phyloP scores from a whole-genome alignment of 2,797 vertebrate genomes.

The Tapera naevia region DNA sequence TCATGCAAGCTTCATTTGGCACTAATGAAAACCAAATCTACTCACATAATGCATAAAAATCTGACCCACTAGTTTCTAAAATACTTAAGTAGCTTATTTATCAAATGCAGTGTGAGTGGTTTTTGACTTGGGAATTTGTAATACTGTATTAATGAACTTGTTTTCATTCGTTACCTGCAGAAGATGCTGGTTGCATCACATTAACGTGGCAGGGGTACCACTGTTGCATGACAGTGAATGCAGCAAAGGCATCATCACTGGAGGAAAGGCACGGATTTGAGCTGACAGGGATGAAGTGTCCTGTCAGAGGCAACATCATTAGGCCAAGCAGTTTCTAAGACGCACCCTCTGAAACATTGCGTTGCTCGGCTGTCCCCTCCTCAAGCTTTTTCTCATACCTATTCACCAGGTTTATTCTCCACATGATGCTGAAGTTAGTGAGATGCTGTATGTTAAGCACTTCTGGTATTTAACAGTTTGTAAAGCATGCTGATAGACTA shows the following conservation, averaged over 20 bases:
- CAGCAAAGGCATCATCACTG: background rate
- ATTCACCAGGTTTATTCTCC: background rate
- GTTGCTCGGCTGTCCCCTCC: background rate
- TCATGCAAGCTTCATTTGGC: constrained; percentile 53
- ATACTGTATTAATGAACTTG: constrained; percentile 22
- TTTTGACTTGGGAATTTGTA: constrained; percentile 52
- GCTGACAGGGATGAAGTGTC: background rate
- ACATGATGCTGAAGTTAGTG: background rate
- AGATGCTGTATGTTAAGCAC: background rate
- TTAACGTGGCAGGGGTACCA: background rate
- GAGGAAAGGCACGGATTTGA: background rate
- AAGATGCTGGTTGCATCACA: background rate
- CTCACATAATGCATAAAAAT: constrained; percentile 58
- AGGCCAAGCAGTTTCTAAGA: background rate
- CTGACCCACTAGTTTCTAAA: constrained; percentile 46
- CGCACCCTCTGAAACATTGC: background rate
- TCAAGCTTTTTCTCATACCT: background rate
- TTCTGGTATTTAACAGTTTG: background rate
- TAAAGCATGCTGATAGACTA: background rate
- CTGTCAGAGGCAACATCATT: background rate
- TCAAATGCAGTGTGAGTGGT: constrained; percentile 63
- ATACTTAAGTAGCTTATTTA: constrained; percentile 64
- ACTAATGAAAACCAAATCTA: constrained; percentile 71
- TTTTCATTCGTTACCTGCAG: constrained; percentile 22
- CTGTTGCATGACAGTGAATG: background rate